phyloP scores from a whole-genome alignment of 2,113 vertebrate species.

The Bubo scandiacus region DNA sequence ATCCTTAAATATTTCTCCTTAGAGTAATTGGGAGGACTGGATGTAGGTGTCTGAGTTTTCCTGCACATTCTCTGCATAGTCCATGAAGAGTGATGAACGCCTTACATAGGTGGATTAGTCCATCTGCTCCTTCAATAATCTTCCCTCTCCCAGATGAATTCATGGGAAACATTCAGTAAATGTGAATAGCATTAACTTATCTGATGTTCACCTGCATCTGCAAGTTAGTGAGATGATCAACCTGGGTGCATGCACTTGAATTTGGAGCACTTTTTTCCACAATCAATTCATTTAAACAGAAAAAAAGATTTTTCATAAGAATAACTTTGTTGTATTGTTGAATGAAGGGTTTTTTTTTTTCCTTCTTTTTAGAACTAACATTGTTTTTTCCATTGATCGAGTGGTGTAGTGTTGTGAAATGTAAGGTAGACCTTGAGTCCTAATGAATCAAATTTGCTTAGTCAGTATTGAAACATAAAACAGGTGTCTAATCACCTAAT shows the following conservation, averaged over 20 bases:
- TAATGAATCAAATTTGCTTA: not conserved
- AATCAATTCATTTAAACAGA: not conserved
- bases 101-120: not conserved
- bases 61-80: not conserved
- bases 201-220: not conserved
- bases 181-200: not conserved
- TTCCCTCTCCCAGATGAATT: not conserved
- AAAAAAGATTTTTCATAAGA: not conserved
- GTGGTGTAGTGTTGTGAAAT: not conserved
- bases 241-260: not conserved
- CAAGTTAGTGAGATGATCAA: not conserved
- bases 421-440: not conserved
- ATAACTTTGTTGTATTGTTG: not conserved
- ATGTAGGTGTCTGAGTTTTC: not conserved
- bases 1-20: not conserved
- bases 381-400: not conserved
- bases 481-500: not conserved
- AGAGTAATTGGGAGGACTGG: not conserved
- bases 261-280: not conserved
- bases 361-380: not conserved
- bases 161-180: not conserved
- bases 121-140: not conserved
- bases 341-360: not conserved
- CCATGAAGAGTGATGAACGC: not conserved
- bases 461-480: not conserved